These are phyloP conservation scores for Panorpa germanica DNA, from an alignment of 2,888 invertebrate genomes.

Conservation along the genomic window DNA sequence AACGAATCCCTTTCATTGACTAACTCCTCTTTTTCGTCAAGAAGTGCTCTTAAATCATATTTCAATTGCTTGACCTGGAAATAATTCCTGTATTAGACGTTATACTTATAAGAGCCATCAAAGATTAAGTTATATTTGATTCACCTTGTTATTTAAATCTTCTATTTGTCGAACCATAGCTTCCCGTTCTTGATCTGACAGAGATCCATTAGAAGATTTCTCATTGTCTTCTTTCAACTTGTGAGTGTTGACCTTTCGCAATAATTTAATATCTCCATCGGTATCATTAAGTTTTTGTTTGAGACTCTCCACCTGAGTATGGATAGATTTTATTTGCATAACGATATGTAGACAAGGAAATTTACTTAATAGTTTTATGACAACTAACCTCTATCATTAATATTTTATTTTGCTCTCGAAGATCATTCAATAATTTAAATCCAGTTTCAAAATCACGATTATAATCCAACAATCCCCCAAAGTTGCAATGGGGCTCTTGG, in stretches of 20 bases:
- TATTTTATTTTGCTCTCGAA: slow-evolving; percentile 36
- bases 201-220: no score
- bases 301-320: slow-evolving; percentile 45
- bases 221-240: slow-evolving; percentile 17
- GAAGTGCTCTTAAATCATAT: slow-evolving; percentile 52
- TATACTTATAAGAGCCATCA: background rate
- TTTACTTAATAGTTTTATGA: slow-evolving; percentile 1
- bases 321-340: slow-evolving; percentile 14
- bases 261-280: slow-evolving; percentile 44
- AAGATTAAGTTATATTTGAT: background rate
- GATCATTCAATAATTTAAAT: slow-evolving; percentile 35
- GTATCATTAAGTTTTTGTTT: slow-evolving; percentile 51
- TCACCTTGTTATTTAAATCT: slow-evolving; percentile 20
- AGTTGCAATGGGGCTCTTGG: slow-evolving; percentile 17
- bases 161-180: slow-evolving; percentile 23
- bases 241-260: slow-evolving; percentile 26
- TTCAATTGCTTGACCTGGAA: slow-evolving; percentile 51
- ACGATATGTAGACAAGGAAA: slow-evolving; percentile 1
- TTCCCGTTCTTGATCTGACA: no score
- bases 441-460: no score
- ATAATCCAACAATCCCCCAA: no score
- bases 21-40: slow-evolving; percentile 74
- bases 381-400: slow-evolving; percentile 22
- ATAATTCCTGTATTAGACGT: slow-evolving; percentile 2
- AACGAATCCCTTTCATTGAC: slow-evolving; percentile 66